A percentile compares a stretch with the other conserved stretches of the same genome.
phyloP scores from a whole-genome alignment of 2,888 invertebrate genomes.

The Agriopis marginaria region DNA sequence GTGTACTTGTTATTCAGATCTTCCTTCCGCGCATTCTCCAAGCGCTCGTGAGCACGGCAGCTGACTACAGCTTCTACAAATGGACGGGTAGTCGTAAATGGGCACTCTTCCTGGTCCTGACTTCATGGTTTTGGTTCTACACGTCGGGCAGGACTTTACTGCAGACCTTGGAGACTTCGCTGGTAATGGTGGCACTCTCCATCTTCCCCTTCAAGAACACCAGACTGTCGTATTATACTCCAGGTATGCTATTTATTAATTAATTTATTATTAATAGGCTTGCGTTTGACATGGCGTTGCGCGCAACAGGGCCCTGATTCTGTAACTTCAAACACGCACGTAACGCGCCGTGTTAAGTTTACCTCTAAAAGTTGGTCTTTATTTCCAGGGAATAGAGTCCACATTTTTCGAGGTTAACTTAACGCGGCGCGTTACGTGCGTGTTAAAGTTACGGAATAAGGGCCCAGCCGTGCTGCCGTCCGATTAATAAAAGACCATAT shows the following conservation, averaged over 20 bases:
- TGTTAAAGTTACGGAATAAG: too few relatives aligned
- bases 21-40: constrained; percentile 93
- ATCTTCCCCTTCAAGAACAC: constrained; percentile 90
- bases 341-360: too few relatives aligned
- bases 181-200: constrained; percentile 93
- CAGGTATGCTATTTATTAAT: constrained; percentile 56
- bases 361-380: too few relatives aligned
- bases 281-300: not conserved
- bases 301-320: too few relatives aligned
- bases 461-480: too few relatives aligned
- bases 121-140: constrained; percentile 97
- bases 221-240: constrained; percentile 67
- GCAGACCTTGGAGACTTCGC: constrained; percentile 94
- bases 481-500: too few relatives aligned
- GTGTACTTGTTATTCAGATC: constrained; percentile 81
- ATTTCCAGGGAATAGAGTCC: too few relatives aligned
- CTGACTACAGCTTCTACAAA: constrained; percentile 90
- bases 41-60: constrained; percentile 91
- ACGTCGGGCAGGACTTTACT: constrained; percentile 94
- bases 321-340: too few relatives aligned
- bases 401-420: too few relatives aligned
- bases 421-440: too few relatives aligned
- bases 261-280: not conserved
- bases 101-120: constrained; percentile 90
- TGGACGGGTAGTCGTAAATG: constrained; percentile 92